Conservation (phyloP, 1,140 invertebrate genomes). For the Drosophila murphyi region DNA sequence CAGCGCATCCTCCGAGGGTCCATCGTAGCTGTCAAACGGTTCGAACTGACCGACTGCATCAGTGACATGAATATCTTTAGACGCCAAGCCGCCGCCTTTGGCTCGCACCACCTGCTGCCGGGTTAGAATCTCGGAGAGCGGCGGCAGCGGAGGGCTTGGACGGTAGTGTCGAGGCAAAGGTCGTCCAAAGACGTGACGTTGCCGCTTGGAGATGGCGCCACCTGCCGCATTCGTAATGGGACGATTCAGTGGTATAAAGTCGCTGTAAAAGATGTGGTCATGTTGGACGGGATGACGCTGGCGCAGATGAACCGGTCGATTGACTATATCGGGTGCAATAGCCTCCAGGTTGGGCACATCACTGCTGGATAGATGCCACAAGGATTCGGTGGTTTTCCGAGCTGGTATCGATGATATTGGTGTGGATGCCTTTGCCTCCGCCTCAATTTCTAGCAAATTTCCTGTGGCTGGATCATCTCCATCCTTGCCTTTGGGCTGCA, state of each 20-base stretch:
- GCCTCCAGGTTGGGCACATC: constrained; percentile 33
- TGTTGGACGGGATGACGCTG: constrained; percentile 11
- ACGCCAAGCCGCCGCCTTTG: constrained; percentile 33
- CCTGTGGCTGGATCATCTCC: not conserved
- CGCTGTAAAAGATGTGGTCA: constrained; percentile 37
- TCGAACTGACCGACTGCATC: constrained; percentile 50
- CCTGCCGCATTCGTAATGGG: constrained; percentile 53
- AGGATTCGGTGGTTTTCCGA: constrained; percentile 2
- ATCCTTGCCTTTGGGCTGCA: not conserved
- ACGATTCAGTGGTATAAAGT: constrained; percentile 48
- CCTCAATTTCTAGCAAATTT: not conserved
- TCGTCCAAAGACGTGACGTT: not conserved
- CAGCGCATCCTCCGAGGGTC: constrained; percentile 65
- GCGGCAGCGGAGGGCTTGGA: constrained; percentile 34
- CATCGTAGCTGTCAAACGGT: constrained; percentile 59
- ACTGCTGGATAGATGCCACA: constrained; percentile 29
- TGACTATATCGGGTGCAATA: constrained; percentile 41
- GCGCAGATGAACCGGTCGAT: constrained; percentile 26
- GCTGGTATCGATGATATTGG: constrained; percentile 10
- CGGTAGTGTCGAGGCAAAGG: constrained; percentile 9
- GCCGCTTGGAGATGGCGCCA: constrained; percentile 63
- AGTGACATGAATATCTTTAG: not conserved
- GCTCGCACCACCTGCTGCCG: constrained; percentile 18
- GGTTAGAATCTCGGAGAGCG: constrained; percentile 44
- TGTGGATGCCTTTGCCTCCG: not conserved